phyloP scores from a whole-genome alignment of 2,113 vertebrate genomes.

The Terrapene triunguis region DNA sequence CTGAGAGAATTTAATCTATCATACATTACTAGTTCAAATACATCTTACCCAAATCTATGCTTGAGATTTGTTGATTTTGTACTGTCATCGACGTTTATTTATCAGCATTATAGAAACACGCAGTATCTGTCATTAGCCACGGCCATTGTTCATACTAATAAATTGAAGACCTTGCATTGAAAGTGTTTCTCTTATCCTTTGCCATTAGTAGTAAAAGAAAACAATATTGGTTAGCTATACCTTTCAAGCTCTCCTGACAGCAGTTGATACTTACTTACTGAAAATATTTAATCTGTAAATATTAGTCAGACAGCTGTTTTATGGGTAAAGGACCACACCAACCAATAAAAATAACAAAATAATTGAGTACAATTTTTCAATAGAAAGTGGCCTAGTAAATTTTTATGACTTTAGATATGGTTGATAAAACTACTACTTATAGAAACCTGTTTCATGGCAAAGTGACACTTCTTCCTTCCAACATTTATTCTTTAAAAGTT shows the following conservation, averaged over 20 bases:
- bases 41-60: neutral
- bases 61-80: neutral
- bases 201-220: neutral
- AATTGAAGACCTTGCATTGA: neutral
- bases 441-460: neutral
- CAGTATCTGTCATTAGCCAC: neutral
- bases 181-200: fast-evolving
- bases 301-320: neutral
- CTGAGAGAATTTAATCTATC: neutral
- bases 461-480: neutral
- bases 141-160: neutral
- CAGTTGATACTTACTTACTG: neutral
- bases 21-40: neutral
- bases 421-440: neutral
- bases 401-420: neutral
- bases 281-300: neutral
- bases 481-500: neutral
- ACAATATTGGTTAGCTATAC: neutral
- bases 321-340: neutral
- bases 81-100: neutral
- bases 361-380: neutral
- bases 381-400: neutral
- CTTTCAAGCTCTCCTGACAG: neutral
- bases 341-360: neutral
- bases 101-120: neutral